Evolutionary conservation across 2,888 invertebrate species (phyloP).

Genomic region (Xylota sylvarum): DNA sequence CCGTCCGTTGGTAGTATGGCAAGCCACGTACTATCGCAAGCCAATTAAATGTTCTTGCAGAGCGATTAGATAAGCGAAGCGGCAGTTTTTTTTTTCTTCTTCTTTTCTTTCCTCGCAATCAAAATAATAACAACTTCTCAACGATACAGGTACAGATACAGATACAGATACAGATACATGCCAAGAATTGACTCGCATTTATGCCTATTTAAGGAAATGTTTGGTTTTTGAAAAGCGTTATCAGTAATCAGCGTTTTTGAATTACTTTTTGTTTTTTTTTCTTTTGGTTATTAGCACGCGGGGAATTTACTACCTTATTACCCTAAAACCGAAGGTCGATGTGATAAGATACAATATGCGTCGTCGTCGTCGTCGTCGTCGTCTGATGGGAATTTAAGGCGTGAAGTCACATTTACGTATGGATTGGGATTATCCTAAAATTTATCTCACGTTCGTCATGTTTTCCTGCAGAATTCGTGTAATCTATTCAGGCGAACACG

Average conservation of each 20-base stretch:
- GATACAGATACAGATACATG: neutral
- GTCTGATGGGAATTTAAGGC: slow-evolving; percentile 6
- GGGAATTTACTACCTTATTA: slow-evolving; percentile 3
- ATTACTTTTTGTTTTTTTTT: too few relatives aligned
- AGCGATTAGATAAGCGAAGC: slow-evolving; percentile 7
- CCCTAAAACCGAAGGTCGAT: slow-evolving; percentile 14
- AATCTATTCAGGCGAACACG: slow-evolving; percentile 18
- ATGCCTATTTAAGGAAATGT: slow-evolving; percentile 62
- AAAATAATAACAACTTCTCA: slow-evolving; percentile 4
- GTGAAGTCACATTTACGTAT: slow-evolving; percentile 9
- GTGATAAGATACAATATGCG: slow-evolving; percentile 20
- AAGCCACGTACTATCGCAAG: neutral
- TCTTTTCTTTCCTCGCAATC: slow-evolving; percentile 1
- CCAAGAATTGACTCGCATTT: slow-evolving; percentile 9
- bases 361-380: neutral
- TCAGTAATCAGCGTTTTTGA: slow-evolving; percentile 21
- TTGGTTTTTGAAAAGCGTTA: neutral
- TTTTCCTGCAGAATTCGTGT: neutral
- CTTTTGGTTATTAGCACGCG: neutral
- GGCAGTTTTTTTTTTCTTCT: neutral
- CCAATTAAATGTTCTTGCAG: slow-evolving; percentile 14
- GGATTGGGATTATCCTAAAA: slow-evolving; percentile 23
- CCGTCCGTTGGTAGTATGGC: neutral
- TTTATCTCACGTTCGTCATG: slow-evolving; percentile 34
- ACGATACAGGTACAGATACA: neutral